phyloP scores from a whole-genome alignment of 1,140 invertebrate species.

The Mamestra configurata region DNA sequence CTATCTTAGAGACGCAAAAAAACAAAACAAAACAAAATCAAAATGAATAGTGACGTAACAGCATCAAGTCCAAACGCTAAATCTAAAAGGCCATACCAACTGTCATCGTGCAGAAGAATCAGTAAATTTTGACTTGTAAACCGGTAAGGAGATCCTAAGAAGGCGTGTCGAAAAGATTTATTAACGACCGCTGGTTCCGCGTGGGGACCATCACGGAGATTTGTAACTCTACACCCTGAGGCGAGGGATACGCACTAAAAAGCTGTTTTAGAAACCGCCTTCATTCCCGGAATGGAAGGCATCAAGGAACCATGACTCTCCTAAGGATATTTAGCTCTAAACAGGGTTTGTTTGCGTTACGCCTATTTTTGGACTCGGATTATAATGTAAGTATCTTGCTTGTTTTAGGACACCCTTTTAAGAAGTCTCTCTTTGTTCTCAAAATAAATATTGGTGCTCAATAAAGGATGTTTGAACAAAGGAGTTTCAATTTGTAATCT shows the following conservation, averaged over 20 bases:
- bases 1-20: neutral
- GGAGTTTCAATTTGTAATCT: conserved; percentile 11
- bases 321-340: conserved; percentile 53
- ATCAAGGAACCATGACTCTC: conserved; percentile 47
- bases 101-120: conserved; percentile 40
- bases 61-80: conserved; percentile 2
- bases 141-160: conserved; percentile 54
- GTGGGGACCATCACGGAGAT: conserved; percentile 67
- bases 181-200: conserved; percentile 55
- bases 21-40: no score
- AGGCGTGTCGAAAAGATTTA: conserved; percentile 65
- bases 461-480: conserved; percentile 24
- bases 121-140: conserved; percentile 51
- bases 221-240: conserved; percentile 69
- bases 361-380: conserved; percentile 33
- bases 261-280: conserved; percentile 65
- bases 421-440: conserved; percentile 25
- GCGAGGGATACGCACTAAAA: conserved; percentile 67
- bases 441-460: conserved; percentile 26
- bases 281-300: conserved; percentile 67
- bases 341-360: conserved; percentile 61
- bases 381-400: conserved; percentile 20
- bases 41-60: conserved; percentile 7
- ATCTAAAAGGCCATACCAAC: conserved; percentile 44
- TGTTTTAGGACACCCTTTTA: conserved; percentile 7